Evolutionary conservation across 2,888 invertebrate species (phyloP), one percentile per base, ranked within the genome.

Genomic region (Neoascia interrupta): DNA sequence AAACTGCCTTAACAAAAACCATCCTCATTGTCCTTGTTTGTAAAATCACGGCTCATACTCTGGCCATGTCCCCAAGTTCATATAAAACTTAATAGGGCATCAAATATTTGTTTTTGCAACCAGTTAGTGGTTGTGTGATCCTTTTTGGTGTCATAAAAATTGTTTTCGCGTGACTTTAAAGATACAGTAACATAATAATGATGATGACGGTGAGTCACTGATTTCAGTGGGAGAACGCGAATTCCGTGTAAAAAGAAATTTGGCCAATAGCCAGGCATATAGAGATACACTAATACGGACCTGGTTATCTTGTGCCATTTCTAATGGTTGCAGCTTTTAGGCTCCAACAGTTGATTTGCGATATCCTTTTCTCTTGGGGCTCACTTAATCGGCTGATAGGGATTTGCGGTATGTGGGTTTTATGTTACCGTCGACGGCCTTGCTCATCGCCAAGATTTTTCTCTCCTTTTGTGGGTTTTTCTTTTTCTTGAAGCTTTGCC

Each of bases 101-200:
- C 66, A 73, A 73, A 74, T 68, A 74, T 74, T 74, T 74, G 68
- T 37, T 58, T n/a, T 10, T 31, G 19, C 56, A 58, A 34, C 47
- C n/a, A n/a, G n/a, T n/a, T n/a, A n/a, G n/a, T n/a, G 34, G 39
- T 5, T 16, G n/a, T 5, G 18, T 39, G 26, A 36, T 36, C 11
- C 31, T 23, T n/a, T 51, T 18, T 64, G 23, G 39, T 36, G 31
- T 60, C 43, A 53, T 53, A n/a, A n/a, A 51, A 49, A 51, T 51
- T 45, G 28, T 51, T 51, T 60, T 58, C 60, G 37, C 68, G 53
- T 68, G 60, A 74, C 68, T 68, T 39, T 45, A 51, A 58, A 49
- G 58, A 53, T 47, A 58, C 47, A 26, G 23, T 51, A 43, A 64
- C 28, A 45, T 47, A 23, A 53, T 13, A n/a, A n/a, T n/a, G n/a